Evolutionary conservation across 2,113 vertebrate species (phyloP).

Genomic region (Nerophis ophidion): DNA sequence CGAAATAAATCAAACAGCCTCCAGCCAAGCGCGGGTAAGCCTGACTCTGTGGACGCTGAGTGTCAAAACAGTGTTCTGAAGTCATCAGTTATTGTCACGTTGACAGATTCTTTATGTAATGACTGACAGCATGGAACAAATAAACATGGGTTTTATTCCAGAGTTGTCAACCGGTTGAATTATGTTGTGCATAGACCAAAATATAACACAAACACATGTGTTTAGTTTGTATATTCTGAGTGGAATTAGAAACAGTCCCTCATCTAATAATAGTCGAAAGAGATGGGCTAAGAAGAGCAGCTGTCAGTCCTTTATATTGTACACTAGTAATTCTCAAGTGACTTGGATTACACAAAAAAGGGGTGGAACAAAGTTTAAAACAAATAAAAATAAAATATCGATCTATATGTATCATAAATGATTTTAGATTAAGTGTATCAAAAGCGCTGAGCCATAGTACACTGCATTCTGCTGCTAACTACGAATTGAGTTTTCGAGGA

Average conservation of each 20-base stretch:
- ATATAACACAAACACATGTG: constrained; percentile 30
- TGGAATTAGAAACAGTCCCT: constrained; percentile 6
- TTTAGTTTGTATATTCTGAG: constrained; percentile 24
- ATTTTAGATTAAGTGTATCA: constrained; percentile 40
- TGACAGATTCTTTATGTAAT: constrained; percentile 43
- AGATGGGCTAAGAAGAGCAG: constrained; percentile 34
- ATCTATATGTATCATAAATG: background rate
- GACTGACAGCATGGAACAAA: constrained; percentile 52
- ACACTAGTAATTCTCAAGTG: constrained; percentile 37
- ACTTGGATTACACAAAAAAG: constrained; percentile 32
- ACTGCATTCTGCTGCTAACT: constrained; percentile 36
- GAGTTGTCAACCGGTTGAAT: constrained; percentile 54
- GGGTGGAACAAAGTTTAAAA: constrained; percentile 36
- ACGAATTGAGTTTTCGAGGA: constrained; percentile 25
- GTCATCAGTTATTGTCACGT: constrained; percentile 37
- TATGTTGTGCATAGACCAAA: constrained; percentile 34
- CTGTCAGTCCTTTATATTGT: constrained; percentile 20
- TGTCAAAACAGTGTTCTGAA: constrained; percentile 35
- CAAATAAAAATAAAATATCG: too few species aligned
- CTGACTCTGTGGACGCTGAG: background rate
- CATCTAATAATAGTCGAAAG: constrained; percentile 26
- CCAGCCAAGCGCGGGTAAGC: too few species aligned
- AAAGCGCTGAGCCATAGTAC: constrained; percentile 24
- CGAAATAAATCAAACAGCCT: too few species aligned
- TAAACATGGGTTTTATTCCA: constrained; percentile 53